Conservation (phyloP, 2,888 invertebrate species). For the Arge pagana region DNA sequence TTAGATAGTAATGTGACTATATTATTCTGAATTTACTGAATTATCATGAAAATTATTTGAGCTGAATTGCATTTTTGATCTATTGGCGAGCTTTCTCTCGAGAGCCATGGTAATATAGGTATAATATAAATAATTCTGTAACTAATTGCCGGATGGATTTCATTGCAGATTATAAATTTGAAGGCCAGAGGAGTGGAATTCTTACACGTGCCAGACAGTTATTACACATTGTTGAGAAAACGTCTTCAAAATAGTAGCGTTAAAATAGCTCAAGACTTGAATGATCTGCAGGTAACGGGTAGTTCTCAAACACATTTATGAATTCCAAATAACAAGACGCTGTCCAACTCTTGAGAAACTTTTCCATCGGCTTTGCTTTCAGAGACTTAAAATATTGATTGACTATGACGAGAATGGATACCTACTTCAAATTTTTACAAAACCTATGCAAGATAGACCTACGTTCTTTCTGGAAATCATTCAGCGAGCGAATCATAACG, state of each 20-base stretch:
- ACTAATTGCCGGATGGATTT: no score
- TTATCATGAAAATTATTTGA: no score
- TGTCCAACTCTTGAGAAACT: background rate
- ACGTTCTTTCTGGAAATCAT: slow-evolving; percentile 97
- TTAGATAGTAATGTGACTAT: no score
- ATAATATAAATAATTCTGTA: slow-evolving; percentile 10
- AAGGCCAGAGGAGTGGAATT: slow-evolving; percentile 87
- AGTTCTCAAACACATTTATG: no score
- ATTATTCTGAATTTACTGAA: no score
- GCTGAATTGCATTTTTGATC: background rate
- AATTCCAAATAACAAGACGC: no score
- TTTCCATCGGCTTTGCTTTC: slow-evolving; percentile 43
- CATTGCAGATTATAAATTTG: slow-evolving; percentile 69
- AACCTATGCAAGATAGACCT: slow-evolving; percentile 95
- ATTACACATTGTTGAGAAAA: slow-evolving; percentile 84
- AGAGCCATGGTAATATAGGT: background rate
- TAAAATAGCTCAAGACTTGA: slow-evolving; percentile 83
- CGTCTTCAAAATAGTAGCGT: slow-evolving; percentile 78
- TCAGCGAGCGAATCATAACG: slow-evolving; percentile 91
- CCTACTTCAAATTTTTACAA: slow-evolving; percentile 94
- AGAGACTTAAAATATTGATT: slow-evolving; percentile 90
- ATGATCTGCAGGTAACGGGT: slow-evolving; percentile 65
- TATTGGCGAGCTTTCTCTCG: background rate
- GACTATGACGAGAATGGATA: slow-evolving; percentile 99
- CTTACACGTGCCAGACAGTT: slow-evolving; percentile 84